A percentile compares a stretch with the other conserved stretches of the same genome.
Evolutionary conservation across 2,797 vertebrate species (phyloP).

Genomic region (Dromococcyx pavoninus): DNA sequence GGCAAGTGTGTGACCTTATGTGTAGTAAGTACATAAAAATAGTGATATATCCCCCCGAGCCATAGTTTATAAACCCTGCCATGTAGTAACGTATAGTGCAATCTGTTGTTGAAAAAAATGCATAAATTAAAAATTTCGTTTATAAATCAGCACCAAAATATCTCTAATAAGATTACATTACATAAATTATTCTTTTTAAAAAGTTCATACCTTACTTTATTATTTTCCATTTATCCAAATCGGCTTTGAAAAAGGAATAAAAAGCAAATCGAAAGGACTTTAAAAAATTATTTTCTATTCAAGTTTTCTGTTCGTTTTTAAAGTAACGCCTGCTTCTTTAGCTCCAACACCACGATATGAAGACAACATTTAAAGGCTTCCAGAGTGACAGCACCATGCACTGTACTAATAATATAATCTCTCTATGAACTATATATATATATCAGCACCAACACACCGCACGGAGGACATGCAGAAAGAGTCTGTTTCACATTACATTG

Average conservation of each 20-base stretch:
- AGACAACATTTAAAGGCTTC: slow-evolving; percentile 75
- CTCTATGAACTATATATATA: slow-evolving; percentile 75
- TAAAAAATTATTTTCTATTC: slow-evolving; percentile 75
- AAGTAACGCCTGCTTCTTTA: slow-evolving; percentile 66
- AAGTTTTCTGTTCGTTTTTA: slow-evolving; percentile 71
- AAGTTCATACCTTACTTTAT: slow-evolving; percentile 63
- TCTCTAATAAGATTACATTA: slow-evolving; percentile 71
- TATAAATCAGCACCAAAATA: slow-evolving; percentile 74
- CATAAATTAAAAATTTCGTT: slow-evolving; percentile 78
- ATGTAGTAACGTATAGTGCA: slow-evolving; percentile 79
- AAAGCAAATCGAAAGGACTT: slow-evolving; percentile 68
- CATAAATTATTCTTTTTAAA: slow-evolving; percentile 75
- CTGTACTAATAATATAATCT: slow-evolving; percentile 76
- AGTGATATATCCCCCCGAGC: slow-evolving; percentile 70
- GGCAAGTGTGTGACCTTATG: slow-evolving; percentile 57
- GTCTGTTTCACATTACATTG: slow-evolving; percentile 89
- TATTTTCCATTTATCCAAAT: slow-evolving; percentile 70
- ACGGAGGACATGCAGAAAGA: slow-evolving; percentile 90
- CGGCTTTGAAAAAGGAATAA: slow-evolving; percentile 64
- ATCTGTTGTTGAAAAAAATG: slow-evolving; percentile 74
- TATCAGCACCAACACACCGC: slow-evolving; percentile 77
- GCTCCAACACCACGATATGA: slow-evolving; percentile 68
- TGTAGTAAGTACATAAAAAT: slow-evolving; percentile 76
- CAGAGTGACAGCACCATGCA: slow-evolving; percentile 80
- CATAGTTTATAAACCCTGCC: slow-evolving; percentile 76